Conservation (phyloP, 2,797 vertebrate species). For the Manis pentadactyla region DNA sequence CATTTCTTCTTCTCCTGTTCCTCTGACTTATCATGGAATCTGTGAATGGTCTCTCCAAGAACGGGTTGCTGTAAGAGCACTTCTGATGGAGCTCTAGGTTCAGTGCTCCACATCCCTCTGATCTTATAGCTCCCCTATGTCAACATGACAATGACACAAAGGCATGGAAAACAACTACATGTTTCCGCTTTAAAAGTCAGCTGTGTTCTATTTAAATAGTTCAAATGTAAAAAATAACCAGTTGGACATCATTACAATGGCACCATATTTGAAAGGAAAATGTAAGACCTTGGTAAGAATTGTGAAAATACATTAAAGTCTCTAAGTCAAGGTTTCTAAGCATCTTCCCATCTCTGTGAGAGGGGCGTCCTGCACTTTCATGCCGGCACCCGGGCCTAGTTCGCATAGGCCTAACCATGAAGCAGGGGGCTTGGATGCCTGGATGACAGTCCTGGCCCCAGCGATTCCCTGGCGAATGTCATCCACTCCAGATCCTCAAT, state of each 20-base stretch:
- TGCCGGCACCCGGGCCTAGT: background rate
- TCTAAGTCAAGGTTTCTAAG: background rate
- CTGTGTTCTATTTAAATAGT: background rate
- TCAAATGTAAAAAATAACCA: background rate
- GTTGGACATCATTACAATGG: background rate
- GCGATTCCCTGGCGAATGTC: background rate
- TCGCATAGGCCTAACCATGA: background rate
- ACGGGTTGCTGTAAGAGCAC: background rate
- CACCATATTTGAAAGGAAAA: background rate
- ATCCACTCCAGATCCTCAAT: background rate
- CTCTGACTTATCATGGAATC: background rate
- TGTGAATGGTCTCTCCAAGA: background rate
- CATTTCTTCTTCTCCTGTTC: background rate
- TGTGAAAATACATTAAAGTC: background rate
- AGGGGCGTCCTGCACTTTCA: no score
- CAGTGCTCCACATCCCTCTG: background rate
- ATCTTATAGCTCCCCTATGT: background rate
- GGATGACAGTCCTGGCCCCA: background rate
- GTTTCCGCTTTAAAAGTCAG: background rate
- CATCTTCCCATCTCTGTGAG: background rate
- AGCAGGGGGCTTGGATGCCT: background rate
- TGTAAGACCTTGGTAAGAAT: background rate
- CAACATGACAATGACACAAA: background rate
- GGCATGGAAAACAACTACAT: background rate
- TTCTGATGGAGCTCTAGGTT: background rate